Percentiles rank a stretch among this genome's conserved stretches.
Evolutionary conservation across 2,113 vertebrate genomes (phyloP).

Genomic region (Micronisus gabar): DNA sequence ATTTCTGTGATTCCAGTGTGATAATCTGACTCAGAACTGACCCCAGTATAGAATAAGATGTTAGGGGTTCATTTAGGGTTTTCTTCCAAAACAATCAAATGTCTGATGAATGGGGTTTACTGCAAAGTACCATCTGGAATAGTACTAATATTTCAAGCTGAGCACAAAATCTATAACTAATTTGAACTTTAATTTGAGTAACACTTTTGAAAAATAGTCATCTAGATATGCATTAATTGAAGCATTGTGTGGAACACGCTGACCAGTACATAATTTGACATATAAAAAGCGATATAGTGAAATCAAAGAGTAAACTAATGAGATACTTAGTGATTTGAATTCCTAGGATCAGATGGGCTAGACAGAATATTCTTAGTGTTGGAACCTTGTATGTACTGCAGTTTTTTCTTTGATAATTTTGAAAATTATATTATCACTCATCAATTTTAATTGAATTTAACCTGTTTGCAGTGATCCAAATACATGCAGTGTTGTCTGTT

Average conservation of each 20-base stretch:
- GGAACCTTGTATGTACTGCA: background rate
- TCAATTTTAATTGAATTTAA: conserved; percentile 71
- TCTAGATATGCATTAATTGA: background rate
- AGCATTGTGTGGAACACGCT: background rate
- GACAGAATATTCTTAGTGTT: background rate
- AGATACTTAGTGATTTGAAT: background rate
- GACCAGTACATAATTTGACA: background rate
- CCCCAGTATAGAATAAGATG: background rate
- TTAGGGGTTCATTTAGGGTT: background rate
- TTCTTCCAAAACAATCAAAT: background rate
- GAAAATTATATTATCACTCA: conserved; percentile 32
- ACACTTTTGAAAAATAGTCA: background rate
- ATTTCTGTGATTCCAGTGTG: background rate
- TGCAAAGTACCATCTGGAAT: background rate
- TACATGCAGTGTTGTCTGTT: background rate
- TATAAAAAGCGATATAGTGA: background rate
- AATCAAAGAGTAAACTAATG: background rate
- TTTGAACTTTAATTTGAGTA: conserved; percentile 19
- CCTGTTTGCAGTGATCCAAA: conserved; percentile 38
- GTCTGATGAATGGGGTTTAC: background rate
- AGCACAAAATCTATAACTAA: conserved; percentile 13
- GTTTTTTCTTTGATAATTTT: conserved; percentile 1
- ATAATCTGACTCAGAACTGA: background rate
- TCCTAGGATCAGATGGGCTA: background rate
- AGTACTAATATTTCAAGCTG: background rate